Evolutionary conservation across 1,140 invertebrate genomes (phyloP).

Genomic region (Drosophila virilis): DNA sequence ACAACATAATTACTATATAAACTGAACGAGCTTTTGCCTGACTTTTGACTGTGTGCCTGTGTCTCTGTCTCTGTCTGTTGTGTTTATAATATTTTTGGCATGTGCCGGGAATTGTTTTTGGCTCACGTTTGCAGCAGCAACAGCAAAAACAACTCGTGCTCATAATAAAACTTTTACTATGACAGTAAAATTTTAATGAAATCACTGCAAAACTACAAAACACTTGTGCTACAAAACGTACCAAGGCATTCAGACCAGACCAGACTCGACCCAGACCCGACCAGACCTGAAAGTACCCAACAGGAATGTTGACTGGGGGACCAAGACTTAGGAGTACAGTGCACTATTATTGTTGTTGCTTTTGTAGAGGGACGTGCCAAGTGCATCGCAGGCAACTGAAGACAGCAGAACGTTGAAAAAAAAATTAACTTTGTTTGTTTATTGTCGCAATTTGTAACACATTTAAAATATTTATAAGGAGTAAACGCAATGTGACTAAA

Average conservation of each 20-base stretch:
- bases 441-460: conserved; percentile 46
- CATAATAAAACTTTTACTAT: conserved; percentile 78
- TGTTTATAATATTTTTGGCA: conserved; percentile 57
- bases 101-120: conserved; percentile 54
- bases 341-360: conserved; percentile 22
- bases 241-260: conserved; percentile 8
- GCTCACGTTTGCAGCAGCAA: conserved; percentile 53
- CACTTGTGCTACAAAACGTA: conserved; percentile 49
- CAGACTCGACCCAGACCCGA: background rate
- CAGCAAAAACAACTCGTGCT: conserved; percentile 44
- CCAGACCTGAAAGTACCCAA: background rate
- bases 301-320: conserved; percentile 10
- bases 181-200: conserved; percentile 78
- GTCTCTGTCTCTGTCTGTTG: conserved; percentile 8
- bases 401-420: conserved; percentile 12
- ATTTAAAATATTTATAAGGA: conserved; percentile 50
- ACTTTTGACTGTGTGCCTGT: conserved; percentile 43
- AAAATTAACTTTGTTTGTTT: conserved; percentile 43
- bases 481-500: background rate
- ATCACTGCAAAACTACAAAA: conserved; percentile 71
- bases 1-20: conserved; percentile 63
- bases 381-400: conserved; percentile 42
- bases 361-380: conserved; percentile 37
- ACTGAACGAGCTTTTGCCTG: conserved; percentile 46
- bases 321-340: conserved; percentile 23